Evolutionary conservation across 2,888 invertebrate species (phyloP), one percentile per base, ranked within the genome.

Genomic region (Parapristionchus giblindavisi): DNA sequence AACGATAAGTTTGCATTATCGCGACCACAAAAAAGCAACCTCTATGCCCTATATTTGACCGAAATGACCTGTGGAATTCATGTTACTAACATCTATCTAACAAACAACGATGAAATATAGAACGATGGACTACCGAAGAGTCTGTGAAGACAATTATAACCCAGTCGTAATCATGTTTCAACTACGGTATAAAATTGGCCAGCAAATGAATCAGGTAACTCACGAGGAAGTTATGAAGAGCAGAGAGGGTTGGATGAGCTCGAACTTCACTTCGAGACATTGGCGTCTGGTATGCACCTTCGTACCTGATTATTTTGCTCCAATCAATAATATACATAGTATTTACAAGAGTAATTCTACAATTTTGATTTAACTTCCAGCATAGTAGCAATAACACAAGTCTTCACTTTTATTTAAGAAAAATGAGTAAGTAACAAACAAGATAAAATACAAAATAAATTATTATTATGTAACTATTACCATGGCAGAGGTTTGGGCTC

Each of bases 171-270:
- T 36, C 24, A 21, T 27, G n/a, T 24, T 17, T 48, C 63, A 14
- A 29, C 27, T 48, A n/a, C 21, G 14, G n/a, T 56, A n/a, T n/a
- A 58, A 70, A n/a, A 74, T 14, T n/a, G n/a, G n/a, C n/a, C n/a
- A n/a, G n/a, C n/a, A n/a, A n/a, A n/a, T n/a, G n/a, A n/a, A n/a
- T 27, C 48, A 8, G n/a, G n/a, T n/a, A 21, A 51, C 52, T 38
- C 54, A 81, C 94, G 4, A 99, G 91, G 89, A 98, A 99, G 89
- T 96, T 94, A 89, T 99, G 98, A 38, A 99, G 90, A 76, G 83
- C 79, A 24, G 81, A 80, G 29, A 87, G 79, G 24, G 85, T 80
- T 6, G 85, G 85, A 76, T 85, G 81, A 38, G 82, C 80, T 56
- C 87, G 78, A 40, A 87, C 82, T 21, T 81, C 85, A 21, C 82